Conservation (phyloP, 2,113 vertebrate genomes). For the Vidua macroura region DNA sequence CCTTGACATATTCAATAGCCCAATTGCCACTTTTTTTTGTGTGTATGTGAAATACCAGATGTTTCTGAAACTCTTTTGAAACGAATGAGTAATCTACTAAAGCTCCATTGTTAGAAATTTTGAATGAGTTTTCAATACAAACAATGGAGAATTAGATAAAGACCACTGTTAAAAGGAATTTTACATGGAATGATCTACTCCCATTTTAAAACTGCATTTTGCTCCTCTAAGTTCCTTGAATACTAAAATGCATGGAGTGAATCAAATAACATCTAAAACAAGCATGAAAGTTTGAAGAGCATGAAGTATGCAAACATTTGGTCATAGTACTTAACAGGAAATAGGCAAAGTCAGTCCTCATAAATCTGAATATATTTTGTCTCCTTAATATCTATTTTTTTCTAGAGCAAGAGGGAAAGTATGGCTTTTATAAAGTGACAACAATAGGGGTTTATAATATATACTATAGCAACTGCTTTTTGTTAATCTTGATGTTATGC, state of each 20-base stretch:
- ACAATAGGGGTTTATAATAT: background rate
- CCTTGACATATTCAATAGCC: background rate
- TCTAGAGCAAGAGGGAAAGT: background rate
- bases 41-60: background rate
- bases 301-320: background rate
- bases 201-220: background rate
- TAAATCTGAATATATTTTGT: background rate
- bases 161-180: background rate
- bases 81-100: background rate
- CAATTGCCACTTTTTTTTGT: background rate
- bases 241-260: background rate
- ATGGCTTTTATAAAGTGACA: background rate
- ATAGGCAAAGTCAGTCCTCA: background rate
- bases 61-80: background rate
- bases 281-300: background rate
- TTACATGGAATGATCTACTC: background rate
- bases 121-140: background rate
- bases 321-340: background rate
- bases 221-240: background rate
- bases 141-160: background rate
- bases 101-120: background rate
- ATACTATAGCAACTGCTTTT: background rate
- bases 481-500: background rate
- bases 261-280: background rate
- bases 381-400: background rate